Conservation (phyloP, 2,888 invertebrate genomes). For the Argyra leucocephala region DNA sequence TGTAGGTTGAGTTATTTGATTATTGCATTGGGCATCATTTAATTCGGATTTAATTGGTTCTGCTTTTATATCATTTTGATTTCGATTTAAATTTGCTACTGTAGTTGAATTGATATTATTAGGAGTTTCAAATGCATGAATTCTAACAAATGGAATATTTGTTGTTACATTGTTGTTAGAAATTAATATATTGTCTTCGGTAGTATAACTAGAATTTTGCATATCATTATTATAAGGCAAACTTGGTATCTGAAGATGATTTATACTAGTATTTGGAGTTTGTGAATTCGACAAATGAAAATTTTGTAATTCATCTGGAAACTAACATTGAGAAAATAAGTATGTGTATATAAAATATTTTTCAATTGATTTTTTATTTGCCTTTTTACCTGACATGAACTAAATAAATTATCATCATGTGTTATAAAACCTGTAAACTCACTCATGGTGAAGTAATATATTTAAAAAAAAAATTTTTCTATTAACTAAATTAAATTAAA, state of each 20-base stretch:
- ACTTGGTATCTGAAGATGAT: neutral
- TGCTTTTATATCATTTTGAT: neutral
- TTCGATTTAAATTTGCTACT: neutral
- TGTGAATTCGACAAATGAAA: neutral
- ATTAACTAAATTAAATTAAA: no score
- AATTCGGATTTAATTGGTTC: slow-evolving; percentile 41
- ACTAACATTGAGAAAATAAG: neutral
- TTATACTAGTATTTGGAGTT: neutral
- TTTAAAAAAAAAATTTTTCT: no score
- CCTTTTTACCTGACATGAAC: neutral
- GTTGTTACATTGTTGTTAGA: neutral
- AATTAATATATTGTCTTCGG: neutral
- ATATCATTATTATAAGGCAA: neutral
- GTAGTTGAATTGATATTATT: neutral
- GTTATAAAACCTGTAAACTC: neutral
- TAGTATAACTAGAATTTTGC: neutral
- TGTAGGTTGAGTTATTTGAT: slow-evolving; percentile 33
- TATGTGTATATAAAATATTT: no score
- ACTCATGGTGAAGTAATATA: no score
- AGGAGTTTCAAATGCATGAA: slow-evolving; percentile 7
- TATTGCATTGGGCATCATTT: slow-evolving; percentile 31
- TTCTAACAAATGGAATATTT: neutral
- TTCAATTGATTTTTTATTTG: neutral
- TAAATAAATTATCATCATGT: neutral
- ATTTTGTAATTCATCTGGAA: neutral